Base-by-base conservation (phyloP, 2,888 invertebrate species). In the Leptogaster cylindrica region DNA sequence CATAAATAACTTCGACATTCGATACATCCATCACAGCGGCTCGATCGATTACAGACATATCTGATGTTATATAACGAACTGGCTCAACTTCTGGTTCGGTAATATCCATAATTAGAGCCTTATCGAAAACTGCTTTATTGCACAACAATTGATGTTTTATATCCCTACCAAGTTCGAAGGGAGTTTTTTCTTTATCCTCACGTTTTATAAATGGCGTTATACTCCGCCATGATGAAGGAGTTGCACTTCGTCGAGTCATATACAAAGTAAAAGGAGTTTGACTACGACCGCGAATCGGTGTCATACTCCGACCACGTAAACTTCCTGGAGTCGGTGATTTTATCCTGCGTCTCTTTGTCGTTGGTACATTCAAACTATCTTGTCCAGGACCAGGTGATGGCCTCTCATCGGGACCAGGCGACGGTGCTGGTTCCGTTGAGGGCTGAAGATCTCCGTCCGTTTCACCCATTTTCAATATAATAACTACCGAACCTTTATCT, bases 11-110 rank as follows among this genome's bases (percentile, higher is more conserved):
- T 77, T 81, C 81, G 73, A 80, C 80, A 74, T 81, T 81, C 36
- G 81, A 81, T 58, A 81, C 78, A 72, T 81, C 81, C 81, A 81
- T 81, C 72, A 81, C 81, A 71, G 79, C 78, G 71, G 81, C 81
- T 70, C 80, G 79, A 77, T 81, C 81, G 69, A 81, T 81, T 65
- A 81, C 81, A 65, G 81, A 81, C 68, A 80, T 70, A 73, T 81
- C 81, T 14, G 81, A 78, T 48, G 81, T 80, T 79, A 81, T 80
- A 73, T 79, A 81, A 78, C 81, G 81, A 58, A 79, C 78, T 66
- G 80, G 79, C 66, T 74, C 72, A 7, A 69, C 68, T 65, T 75
- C 71, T 3, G 79, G 76, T 68, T 79, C 79, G 16, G 81, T 78
- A 65, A 81, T 81, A 75, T 81, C 81, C 81, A 81, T 81, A 25